Base-by-base conservation (phyloP, 1,140 invertebrate species). In the Ostrea denselamellosa region DNA sequence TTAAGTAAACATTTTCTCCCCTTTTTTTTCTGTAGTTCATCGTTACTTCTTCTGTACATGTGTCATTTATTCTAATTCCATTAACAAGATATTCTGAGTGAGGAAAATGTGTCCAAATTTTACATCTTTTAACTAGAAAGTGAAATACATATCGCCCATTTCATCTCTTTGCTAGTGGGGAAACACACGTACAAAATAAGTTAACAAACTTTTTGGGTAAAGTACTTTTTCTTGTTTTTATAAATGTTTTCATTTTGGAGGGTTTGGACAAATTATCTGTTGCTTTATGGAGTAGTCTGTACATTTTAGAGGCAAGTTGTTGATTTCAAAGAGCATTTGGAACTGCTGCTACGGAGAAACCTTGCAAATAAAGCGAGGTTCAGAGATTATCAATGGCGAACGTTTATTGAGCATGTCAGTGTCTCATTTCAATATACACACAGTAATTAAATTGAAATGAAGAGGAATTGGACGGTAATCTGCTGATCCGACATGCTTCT, bases 391-490 rank as follows among this genome's bases (percentile, higher is more conserved):
- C 68, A 77, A 44, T 77, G 4, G 12, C 8, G 68, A 77, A 77
- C 68, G 68, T 77, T 77, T 77, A 77, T 77, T 77, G 68, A 17
- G 68, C 68, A 77, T 77, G 68, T 77, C 25, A 77, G 25, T 9
- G 68, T 77, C 25, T 77, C 2, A 5, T 25, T 77, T 25, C 68
- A 25, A 77, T 77, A 77, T 25, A 77, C 68, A 77, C 25, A 54
- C 44, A 9, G 82, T 83, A 83, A 83, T 83, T 51, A 53, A 83
- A 83, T 54, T 83, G 82, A 53, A 54, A 83, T 52, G 19, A 53
- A 44, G 9, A 51, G 44, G n/a, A 54, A 83, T 54, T 83, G 82
- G 81, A 9, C 8, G 53, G n/a, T 52, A 52, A 83, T 83, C 82
- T n/a, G 53, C 19, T 52, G 82, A 54, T 28, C 14, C n/a, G 28